Conservation (phyloP, 2,113 vertebrate species). For the Rhea americana region DNA sequence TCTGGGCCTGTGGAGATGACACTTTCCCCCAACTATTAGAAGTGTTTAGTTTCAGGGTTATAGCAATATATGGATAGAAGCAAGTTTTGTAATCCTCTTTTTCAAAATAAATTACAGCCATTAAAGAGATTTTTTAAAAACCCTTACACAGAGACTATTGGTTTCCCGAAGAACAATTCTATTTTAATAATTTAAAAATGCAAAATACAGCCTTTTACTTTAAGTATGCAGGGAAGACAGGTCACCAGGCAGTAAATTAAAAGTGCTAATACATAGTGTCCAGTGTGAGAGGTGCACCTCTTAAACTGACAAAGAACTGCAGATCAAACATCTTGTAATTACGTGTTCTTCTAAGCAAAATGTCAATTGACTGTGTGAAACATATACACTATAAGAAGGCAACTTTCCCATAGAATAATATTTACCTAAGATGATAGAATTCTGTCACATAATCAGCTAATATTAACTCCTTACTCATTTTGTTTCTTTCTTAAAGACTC, state of each 20-base stretch:
- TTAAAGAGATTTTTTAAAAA: background rate
- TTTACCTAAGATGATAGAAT: background rate
- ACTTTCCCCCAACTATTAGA: background rate
- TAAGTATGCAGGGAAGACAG: background rate
- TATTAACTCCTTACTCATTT: background rate
- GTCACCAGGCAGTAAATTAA: background rate
- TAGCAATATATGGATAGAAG: background rate
- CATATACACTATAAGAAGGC: background rate
- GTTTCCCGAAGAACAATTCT: background rate
- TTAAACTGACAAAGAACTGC: slow-evolving; percentile 7
- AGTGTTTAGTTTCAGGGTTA: background rate
- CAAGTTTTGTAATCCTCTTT: background rate
- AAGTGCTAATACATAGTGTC: background rate
- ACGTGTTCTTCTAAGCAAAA: background rate
- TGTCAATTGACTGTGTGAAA: background rate
- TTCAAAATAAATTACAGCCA: background rate
- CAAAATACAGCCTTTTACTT: background rate
- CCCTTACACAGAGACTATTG: background rate
- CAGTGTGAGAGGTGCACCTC: background rate
- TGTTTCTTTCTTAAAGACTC: background rate
- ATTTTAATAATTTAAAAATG: background rate
- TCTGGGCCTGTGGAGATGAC: rapidly evolving
- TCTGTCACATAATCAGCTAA: background rate
- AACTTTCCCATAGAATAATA: background rate
- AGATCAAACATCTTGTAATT: background rate